Base-by-base conservation (phyloP, 2,113 vertebrate species). In the Corydoras maculifer region DNA sequence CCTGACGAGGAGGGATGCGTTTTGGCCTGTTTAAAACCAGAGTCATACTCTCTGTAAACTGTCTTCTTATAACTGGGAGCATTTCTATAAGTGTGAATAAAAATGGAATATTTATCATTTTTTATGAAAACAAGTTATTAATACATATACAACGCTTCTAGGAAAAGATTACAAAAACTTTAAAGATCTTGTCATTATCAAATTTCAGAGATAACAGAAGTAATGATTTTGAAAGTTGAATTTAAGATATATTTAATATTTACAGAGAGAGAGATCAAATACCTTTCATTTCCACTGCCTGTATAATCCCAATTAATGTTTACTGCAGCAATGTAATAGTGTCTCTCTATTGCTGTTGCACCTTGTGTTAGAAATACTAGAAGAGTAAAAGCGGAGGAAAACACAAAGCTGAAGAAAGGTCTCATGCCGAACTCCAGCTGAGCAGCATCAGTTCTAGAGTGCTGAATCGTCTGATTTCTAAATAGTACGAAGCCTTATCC, bases 41-140 rank as follows among this genome's bases (percentile, higher is more conserved):
- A 79, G 73, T 97, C 93, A 86, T 94, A 98, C 50, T 96, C 95
- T 77, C 91, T 92, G 86, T 92, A 99, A 54, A 94, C 90, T 75
- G 92, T 90, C 89, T 99, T 99, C 87, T 89, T 92, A 86, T 93
- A 97, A 32, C 86, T 81, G 67, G 83, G 77, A 73, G 76, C 80
- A 61, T 58, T 76, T 63, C 86, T 83, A 67, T 70, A 72, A 53
- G 76, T 57, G 50, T 54, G 5, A 32, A 58, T 11, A 8, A 13
- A 13, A 30, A 29, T 29, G 7, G 53, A 11, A 50, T 65, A 25
- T 25, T 25, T 2, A 25, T 25, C 18, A 25, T 2, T 25, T 25
- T 25, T 2, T 25, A 25, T 2, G 18, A 25, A 25, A 25, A 25
- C 18, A 2, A 25, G 18, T 25, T 25, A 25, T 25, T 25, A 2